A percentile compares a stretch with the other conserved stretches of the same genome.
phyloP scores from a whole-genome alignment of 2,113 vertebrate genomes.

The Merops nubicus region DNA sequence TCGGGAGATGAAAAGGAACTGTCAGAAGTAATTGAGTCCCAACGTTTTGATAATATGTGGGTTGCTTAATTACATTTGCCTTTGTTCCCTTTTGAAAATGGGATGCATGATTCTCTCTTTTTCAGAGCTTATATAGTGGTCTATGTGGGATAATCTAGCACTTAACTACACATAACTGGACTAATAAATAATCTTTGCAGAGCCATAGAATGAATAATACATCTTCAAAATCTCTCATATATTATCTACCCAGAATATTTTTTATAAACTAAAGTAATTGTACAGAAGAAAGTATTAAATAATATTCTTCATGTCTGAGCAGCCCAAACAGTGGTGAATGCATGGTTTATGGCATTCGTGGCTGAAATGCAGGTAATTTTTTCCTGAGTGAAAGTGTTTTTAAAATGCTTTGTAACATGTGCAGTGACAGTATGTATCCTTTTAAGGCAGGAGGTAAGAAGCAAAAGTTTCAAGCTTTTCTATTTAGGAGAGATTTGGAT shows the following conservation, averaged over 20 bases:
- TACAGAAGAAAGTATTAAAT: neutral
- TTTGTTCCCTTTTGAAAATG: conserved; percentile 7
- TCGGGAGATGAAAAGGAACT: neutral
- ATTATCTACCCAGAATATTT: neutral
- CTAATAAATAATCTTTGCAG: neutral
- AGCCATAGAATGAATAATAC: neutral
- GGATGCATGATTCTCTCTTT: neutral
- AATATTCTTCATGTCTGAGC: neutral
- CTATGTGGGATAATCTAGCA: neutral
- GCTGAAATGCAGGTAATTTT: neutral
- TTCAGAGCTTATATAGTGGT: neutral
- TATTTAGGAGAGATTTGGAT: neutral
- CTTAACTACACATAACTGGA: neutral
- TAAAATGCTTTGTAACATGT: neutral
- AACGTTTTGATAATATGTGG: neutral
- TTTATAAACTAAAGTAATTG: neutral
- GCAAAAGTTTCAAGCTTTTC: neutral
- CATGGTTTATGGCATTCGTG: neutral
- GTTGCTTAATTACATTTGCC: neutral
- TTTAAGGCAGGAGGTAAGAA: neutral
- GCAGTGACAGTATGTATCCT: neutral
- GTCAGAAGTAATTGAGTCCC: neutral
- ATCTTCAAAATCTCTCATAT: neutral
- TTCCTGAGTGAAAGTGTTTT: neutral
- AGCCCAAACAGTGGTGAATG: neutral